Percentiles rank a stretch among this genome's conserved stretches.
These are phyloP conservation scores for Tor tambroides DNA, from an alignment of 2,113 vertebrate genomes.

Conservation along the genomic window DNA sequence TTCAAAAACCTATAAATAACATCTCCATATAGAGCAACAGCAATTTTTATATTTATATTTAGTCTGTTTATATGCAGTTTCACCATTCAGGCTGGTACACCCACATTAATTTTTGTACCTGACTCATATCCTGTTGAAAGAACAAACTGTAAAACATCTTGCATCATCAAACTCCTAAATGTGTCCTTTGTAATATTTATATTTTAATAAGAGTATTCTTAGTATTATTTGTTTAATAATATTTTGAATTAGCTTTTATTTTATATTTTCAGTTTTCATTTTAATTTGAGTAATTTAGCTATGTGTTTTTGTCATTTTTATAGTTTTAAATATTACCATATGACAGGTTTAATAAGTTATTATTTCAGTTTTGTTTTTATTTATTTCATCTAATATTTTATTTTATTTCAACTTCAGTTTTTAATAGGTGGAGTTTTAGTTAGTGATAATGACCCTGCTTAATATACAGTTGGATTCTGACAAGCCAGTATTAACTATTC, in stretches of 20 bases:
- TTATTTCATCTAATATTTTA: not conserved
- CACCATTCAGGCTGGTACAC: not conserved
- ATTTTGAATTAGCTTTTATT: too few species aligned
- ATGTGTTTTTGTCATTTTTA: not conserved
- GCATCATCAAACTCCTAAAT: not conserved
- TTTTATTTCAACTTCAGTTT: not conserved
- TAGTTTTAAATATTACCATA: not conserved
- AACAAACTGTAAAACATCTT: not conserved
- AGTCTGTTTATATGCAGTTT: not conserved
- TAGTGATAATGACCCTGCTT: not conserved
- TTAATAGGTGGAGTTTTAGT: not conserved
- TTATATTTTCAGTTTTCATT: too few species aligned
- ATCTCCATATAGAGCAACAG: not conserved
- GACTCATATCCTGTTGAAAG: not conserved
- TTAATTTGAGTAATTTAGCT: not conserved
- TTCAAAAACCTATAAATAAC: not conserved
- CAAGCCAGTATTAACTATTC: not conserved
- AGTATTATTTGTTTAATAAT: not conserved
- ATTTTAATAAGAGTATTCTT: not conserved
- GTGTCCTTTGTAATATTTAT: too few species aligned
- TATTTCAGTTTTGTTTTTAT: not conserved
- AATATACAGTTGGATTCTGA: not conserved
- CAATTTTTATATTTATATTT: not conserved
- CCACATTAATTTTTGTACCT: not conserved
- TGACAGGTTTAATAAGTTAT: not conserved